Conservation (phyloP, 2,888 invertebrate genomes). For the Invenusta paracnida region DNA sequence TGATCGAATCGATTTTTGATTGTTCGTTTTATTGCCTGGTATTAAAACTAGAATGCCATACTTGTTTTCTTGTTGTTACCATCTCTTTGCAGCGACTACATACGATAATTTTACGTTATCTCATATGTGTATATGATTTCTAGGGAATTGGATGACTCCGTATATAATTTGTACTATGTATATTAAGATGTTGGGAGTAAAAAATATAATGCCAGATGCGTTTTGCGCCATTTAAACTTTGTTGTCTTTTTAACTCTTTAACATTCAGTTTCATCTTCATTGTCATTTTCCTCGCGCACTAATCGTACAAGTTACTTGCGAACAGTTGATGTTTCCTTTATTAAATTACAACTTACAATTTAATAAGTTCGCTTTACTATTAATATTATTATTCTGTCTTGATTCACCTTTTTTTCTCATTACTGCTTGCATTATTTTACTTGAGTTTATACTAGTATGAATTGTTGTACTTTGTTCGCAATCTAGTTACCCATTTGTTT, state of each 20-base stretch:
- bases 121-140: too few species aligned
- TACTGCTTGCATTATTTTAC: neutral
- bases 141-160: too few species aligned
- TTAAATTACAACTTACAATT: neutral
- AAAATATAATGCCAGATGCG: neutral
- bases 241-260: neutral
- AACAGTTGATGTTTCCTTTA: too few species aligned
- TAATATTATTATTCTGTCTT: neutral
- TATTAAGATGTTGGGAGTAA: too few species aligned
- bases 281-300: too few species aligned
- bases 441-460: neutral
- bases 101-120: neutral
- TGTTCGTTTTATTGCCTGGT: neutral
- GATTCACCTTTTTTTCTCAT: neutral
- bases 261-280: too few species aligned
- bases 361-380: neutral
- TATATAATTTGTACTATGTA: too few species aligned
- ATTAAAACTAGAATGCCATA: neutral
- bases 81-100: neutral
- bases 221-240: conserved; percentile 1
- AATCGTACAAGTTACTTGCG: too few species aligned
- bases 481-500: neutral
- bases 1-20: conserved; percentile 10
- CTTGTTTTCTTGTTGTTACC: neutral
- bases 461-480: neutral